Evolutionary conservation across 2,113 vertebrate species (phyloP), one percentile per base, ranked within the genome.

Genomic region (Siniperca chuatsi): DNA sequence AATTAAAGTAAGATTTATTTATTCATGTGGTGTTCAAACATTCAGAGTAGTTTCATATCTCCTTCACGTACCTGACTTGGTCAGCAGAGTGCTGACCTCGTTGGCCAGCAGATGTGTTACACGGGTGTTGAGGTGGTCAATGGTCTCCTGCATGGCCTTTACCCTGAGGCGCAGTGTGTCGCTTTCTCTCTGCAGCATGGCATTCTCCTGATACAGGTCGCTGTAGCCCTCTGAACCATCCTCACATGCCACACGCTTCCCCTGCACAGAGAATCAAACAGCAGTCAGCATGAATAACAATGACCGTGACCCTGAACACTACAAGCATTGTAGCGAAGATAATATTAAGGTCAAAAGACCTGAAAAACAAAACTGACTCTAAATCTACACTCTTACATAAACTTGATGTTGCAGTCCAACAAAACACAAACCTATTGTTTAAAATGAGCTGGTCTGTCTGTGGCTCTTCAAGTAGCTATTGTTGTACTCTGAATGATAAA

Each of bases 121-220:
- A 0, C 98, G 95, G 67, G 83, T 95, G 94, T 99, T 99, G 87
- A 99, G 98, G 73, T 97, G 96, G 2, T 99, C 97, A 0, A 99
- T 99, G 89, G 98, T 98, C 91, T 99, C 98, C 91, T 99, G 98
- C 97, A 99, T 98, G 94, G 98, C 98, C 91, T 98, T 99, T 7
- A 99, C 97, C 7, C 98, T 90, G 93, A 98, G 97, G 8, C 98
- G 96, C 90, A 99, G 92, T 0, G 97, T 95, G 77, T 95, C 95
- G 4, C 95, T 98, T 86, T 99, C 98, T 86, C 97, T 97, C 95
- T 97, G 98, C 72, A 99, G 95, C 98, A 99, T 96, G 81, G 96
- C 84, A 0, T 98, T 98, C 94, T 99, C 98, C 0, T 96, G 97
- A 92, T 96, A 97, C 83, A 99, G 94, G 92, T 99, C 98, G 0